Percentiles rank a stretch among this genome's conserved stretches.
Conservation (phyloP, 2,113 vertebrate species). For the Anas platyrhynchos region DNA sequence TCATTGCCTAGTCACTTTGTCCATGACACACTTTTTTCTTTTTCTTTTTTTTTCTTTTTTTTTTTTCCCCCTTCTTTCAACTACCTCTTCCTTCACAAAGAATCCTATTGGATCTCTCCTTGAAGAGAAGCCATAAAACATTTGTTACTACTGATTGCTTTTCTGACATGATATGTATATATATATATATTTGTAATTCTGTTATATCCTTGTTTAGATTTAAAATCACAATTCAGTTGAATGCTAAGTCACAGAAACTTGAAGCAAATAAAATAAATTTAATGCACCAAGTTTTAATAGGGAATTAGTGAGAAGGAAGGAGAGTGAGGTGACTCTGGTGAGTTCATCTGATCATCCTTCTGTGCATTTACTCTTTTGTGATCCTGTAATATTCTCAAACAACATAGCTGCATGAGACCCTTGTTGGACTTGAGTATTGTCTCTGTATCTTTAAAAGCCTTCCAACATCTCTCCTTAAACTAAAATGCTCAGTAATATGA, state of each 20-base stretch:
- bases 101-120: background rate
- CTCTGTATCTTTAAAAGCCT: background rate
- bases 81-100: background rate
- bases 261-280: background rate
- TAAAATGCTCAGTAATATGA: background rate
- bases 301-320: background rate
- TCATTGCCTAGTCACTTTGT: background rate
- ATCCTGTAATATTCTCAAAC: background rate
- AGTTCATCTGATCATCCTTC: background rate
- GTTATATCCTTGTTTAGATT: background rate
- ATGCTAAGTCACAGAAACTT: background rate
- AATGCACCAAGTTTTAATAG: background rate
- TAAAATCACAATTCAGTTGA: background rate
- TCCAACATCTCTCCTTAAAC: background rate
- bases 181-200: background rate
- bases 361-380: background rate
- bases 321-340: accelerated
- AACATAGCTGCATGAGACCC: background rate
- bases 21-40: background rate
- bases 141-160: background rate
- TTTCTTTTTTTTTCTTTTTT: background rate
- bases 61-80: background rate
- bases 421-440: background rate
- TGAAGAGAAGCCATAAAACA: background rate
- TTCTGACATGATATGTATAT: background rate